Conservation (phyloP, 2,797 vertebrate species). For the Peromyscus attwateri region DNA sequence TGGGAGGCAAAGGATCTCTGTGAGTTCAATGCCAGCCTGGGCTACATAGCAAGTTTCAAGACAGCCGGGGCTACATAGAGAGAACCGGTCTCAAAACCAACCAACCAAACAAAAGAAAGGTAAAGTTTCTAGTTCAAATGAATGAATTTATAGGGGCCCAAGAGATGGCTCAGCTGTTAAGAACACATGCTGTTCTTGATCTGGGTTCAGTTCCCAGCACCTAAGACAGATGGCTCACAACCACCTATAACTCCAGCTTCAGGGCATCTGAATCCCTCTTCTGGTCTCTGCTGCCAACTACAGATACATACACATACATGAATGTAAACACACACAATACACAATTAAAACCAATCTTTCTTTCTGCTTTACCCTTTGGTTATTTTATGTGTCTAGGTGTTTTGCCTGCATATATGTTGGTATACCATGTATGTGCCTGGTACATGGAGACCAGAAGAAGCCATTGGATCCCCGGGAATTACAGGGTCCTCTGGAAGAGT, state of each 20-base stretch:
- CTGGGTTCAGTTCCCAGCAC: not conserved
- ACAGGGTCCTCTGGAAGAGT: not conserved
- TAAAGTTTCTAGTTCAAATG: not conserved
- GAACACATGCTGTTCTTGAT: not conserved
- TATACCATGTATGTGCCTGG: not conserved
- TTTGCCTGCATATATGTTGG: not conserved
- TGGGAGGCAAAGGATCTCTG: not conserved
- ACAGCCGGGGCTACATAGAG: not conserved
- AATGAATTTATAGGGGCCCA: slow-evolving; percentile 16
- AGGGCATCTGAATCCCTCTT: too few species aligned
- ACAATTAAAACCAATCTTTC: not conserved
- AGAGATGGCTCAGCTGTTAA: not conserved
- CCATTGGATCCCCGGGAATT: not conserved
- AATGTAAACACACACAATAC: not conserved
- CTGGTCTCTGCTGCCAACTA: not conserved
- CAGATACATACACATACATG: not conserved
- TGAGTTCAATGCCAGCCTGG: not conserved
- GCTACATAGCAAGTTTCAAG: not conserved
- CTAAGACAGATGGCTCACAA: not conserved
- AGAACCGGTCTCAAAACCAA: not conserved
- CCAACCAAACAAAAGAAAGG: not conserved
- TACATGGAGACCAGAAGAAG: not conserved
- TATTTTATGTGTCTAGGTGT: not conserved
- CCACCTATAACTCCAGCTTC: not conserved
- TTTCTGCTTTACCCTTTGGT: not conserved